Conservation (phyloP, 1,140 invertebrate genomes). For the Stenopsyche tienmushanensis region DNA sequence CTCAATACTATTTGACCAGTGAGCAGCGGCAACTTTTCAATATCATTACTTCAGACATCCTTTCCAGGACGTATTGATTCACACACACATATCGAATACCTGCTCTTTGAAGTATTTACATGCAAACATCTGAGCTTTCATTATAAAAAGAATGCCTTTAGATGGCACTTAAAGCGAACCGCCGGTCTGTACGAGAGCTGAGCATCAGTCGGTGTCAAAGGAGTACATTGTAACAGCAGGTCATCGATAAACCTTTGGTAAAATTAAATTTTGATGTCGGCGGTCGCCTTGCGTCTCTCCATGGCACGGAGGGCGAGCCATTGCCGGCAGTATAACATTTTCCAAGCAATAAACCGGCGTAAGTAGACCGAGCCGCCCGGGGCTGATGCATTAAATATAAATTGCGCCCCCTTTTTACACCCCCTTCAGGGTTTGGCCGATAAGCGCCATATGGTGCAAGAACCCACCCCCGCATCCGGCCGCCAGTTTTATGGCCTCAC, state of each 20-base stretch:
- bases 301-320: background rate
- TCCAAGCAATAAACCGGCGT: conserved; percentile 39
- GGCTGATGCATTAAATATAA: conserved; percentile 40
- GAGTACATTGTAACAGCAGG: background rate
- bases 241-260: conserved; percentile 19
- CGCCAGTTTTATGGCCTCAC: conserved; percentile 38
- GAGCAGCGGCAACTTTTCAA: background rate
- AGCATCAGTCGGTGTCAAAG: background rate
- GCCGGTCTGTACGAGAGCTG: background rate
- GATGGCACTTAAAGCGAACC: too few species aligned
- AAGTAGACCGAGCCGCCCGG: conserved; percentile 31
- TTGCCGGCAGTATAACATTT: conserved; percentile 31
- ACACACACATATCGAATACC: background rate
- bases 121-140: too few species aligned
- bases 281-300: background rate
- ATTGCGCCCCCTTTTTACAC: conserved; percentile 24
- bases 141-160: too few species aligned
- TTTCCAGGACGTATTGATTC: background rate
- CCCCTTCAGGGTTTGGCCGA: conserved; percentile 10
- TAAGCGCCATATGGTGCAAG: conserved; percentile 33
- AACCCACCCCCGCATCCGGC: conserved; percentile 17
- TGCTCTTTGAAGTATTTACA: too few species aligned
- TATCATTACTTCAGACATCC: background rate
- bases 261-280: conserved; percentile 17
- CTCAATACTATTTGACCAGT: conserved; percentile 4